phyloP scores from a whole-genome alignment of 2,888 invertebrate species.

The Lottia scabra region DNA sequence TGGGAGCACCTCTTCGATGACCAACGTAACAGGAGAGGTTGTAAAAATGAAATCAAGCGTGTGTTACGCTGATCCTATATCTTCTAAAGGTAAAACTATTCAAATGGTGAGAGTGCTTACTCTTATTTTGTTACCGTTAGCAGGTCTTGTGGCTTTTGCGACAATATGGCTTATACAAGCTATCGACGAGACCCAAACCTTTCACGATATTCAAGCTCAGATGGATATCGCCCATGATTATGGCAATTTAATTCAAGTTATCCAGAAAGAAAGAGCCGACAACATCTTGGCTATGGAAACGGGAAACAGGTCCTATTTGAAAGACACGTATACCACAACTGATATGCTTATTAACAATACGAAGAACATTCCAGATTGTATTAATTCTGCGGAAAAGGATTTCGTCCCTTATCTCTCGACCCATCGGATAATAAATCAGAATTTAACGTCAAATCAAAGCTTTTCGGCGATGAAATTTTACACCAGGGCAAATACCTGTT shows the following conservation, averaged over 20 bases:
- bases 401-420: not conserved
- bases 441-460: conserved; percentile 7
- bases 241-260: conserved; percentile 21
- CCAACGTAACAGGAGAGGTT: no score
- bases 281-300: conserved; percentile 14
- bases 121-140: conserved; percentile 20
- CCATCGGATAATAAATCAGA: conserved; percentile 5
- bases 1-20: no score
- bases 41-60: conserved; percentile 2
- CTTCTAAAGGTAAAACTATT: conserved; percentile 16
- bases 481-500: conserved; percentile 11
- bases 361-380: conserved; percentile 7
- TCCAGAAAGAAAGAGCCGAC: conserved; percentile 23
- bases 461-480: conserved; percentile 14
- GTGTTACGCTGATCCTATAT: conserved; percentile 25
- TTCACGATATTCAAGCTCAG: not conserved
- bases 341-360: not conserved
- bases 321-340: conserved; percentile 5
- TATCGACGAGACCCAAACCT: not conserved
- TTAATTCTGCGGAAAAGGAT: not conserved
- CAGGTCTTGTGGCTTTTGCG: conserved; percentile 18
- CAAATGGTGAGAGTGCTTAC: conserved; percentile 15
- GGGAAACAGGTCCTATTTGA: conserved; percentile 4
- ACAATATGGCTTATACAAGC: conserved; percentile 5
- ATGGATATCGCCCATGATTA: conserved; percentile 14